Conservation (phyloP, 53 echinoderm and acorn worm genomes). For the Glandiceps talaboti region DNA sequence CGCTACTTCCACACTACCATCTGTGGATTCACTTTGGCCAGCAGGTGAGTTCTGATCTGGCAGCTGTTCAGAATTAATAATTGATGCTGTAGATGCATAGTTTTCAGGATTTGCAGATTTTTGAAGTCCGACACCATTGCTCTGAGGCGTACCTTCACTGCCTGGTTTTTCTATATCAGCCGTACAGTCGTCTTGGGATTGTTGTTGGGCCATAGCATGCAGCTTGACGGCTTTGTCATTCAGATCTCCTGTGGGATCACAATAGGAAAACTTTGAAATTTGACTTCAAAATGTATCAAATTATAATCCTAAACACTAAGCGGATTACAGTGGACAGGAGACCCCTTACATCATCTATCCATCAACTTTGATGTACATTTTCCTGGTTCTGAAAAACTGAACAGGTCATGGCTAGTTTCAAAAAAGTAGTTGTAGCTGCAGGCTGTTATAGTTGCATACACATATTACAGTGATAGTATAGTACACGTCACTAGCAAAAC, state of each 20-base stretch:
- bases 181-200: not conserved
- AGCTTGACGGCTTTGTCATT: slow-evolving; percentile 66
- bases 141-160: not conserved
- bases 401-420: too few relatives aligned
- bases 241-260: slow-evolving; percentile 10
- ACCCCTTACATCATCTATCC: too few relatives aligned
- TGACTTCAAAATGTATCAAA: too few relatives aligned
- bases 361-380: too few relatives aligned
- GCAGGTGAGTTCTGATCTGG: not conserved
- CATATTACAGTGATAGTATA: too few relatives aligned
- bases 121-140: not conserved
- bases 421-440: too few relatives aligned
- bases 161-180: not conserved
- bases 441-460: too few relatives aligned
- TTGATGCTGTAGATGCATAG: not conserved
- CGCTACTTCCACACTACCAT: not conserved
- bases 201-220: slow-evolving; percentile 42
- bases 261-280: not conserved
- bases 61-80: not conserved
- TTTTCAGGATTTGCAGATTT: not conserved
- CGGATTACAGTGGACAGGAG: too few relatives aligned
- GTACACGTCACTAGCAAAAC: too few relatives aligned
- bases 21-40: not conserved
- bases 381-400: too few relatives aligned
- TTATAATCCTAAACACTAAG: too few relatives aligned